Evolutionary conservation across 2,797 vertebrate genomes (phyloP).

Genomic region (Thamnophis elegans): DNA sequence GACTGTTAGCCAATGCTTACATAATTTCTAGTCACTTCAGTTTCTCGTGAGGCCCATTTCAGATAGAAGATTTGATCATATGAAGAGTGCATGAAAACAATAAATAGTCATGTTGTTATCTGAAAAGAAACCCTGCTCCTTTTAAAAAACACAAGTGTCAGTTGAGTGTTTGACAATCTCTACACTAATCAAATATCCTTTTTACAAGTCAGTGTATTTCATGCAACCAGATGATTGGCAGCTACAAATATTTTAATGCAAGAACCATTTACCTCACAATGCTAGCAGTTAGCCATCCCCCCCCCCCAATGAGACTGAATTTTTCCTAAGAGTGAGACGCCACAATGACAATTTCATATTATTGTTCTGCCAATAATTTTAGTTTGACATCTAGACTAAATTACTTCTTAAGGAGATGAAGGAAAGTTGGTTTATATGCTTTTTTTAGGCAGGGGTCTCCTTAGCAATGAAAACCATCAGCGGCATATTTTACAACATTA

Average conservation of each 20-base stretch:
- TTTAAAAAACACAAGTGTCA: slow-evolving; percentile 1
- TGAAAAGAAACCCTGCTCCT: not conserved
- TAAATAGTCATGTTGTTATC: slow-evolving; percentile 23
- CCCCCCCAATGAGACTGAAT: slow-evolving; percentile 36
- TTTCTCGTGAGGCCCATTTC: slow-evolving; percentile 17
- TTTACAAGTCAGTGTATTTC: slow-evolving; percentile 36
- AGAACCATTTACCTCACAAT: slow-evolving; percentile 31
- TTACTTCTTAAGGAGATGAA: slow-evolving; percentile 48
- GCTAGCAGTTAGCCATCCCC: slow-evolving; percentile 40
- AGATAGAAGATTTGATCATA: not conserved
- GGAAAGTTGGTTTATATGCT: slow-evolving; percentile 42
- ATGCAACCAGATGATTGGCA: slow-evolving; percentile 43
- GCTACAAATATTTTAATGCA: slow-evolving; percentile 40
- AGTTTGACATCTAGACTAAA: slow-evolving; percentile 52
- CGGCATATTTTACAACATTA: slow-evolving; percentile 47
- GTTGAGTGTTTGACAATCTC: slow-evolving; percentile 20
- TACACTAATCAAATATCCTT: slow-evolving; percentile 2
- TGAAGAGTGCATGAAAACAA: not conserved
- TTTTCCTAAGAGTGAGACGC: slow-evolving; percentile 47
- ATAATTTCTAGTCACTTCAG: not conserved
- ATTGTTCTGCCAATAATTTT: slow-evolving; percentile 54
- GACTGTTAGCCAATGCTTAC: slow-evolving; percentile 45
- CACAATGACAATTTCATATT: slow-evolving; percentile 48
- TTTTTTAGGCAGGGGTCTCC: slow-evolving; percentile 42
- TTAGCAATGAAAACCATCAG: slow-evolving; percentile 48